Percentiles rank a stretch among this genome's conserved stretches.
phyloP scores from a whole-genome alignment of 30 jellyfish, hydroid and myxozoan species.

The Catostylus mosaicus region DNA sequence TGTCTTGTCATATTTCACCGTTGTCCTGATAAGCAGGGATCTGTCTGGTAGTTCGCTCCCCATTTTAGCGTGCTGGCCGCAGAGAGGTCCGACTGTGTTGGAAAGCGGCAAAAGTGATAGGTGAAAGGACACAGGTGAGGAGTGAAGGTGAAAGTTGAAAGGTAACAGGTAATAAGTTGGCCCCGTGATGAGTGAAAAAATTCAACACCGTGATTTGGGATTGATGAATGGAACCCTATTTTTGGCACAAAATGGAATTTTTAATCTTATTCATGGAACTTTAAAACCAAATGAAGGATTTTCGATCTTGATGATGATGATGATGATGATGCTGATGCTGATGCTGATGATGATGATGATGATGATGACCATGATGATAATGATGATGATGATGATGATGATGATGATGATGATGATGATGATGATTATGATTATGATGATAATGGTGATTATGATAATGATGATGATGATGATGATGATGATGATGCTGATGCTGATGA shows the following conservation, averaged over 20 bases:
- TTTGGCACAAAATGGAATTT: slow-evolving; percentile 4
- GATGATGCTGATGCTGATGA: too few species aligned
- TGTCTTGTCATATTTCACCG: slow-evolving; percentile 37
- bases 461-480: too few species aligned
- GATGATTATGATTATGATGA: too few species aligned
- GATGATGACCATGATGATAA: too few species aligned
- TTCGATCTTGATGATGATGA: too few species aligned
- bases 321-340: too few species aligned
- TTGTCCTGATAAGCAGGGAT: slow-evolving; percentile 32
- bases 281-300: too few species aligned
- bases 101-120: slow-evolving; percentile 59
- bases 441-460: too few species aligned
- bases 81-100: slow-evolving; percentile 67
- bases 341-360: too few species aligned
- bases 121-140: slow-evolving; percentile 76
- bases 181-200: slow-evolving; percentile 51
- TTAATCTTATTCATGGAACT: too few species aligned
- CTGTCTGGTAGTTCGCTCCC: slow-evolving; percentile 29
- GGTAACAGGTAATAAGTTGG: slow-evolving; percentile 36
- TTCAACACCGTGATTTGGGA: slow-evolving; percentile 21
- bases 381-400: too few species aligned
- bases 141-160: slow-evolving; percentile 66
- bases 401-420: too few species aligned
- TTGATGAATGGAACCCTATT: slow-evolving; percentile 45
- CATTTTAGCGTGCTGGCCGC: slow-evolving; percentile 61